Evolutionary conservation across 2,113 vertebrate genomes (phyloP).

Genomic region (Pipra filicauda): DNA sequence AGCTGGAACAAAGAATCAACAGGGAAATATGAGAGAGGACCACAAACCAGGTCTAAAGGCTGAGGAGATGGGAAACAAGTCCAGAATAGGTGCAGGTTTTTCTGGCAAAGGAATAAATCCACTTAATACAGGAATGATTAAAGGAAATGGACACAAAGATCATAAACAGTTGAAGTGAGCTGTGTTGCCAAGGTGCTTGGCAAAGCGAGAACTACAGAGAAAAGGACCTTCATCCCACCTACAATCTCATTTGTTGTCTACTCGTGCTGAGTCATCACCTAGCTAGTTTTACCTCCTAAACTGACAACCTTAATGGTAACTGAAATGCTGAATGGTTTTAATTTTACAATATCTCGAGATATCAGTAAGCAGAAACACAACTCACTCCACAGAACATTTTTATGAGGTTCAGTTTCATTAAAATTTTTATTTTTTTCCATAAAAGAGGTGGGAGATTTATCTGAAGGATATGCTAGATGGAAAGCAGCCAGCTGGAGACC

Average conservation of each 20-base stretch:
- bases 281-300: neutral
- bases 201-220: neutral
- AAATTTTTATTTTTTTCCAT: neutral
- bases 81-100: neutral
- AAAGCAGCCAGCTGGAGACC: neutral
- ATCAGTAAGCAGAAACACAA: neutral
- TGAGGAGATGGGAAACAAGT: neutral
- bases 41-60: neutral
- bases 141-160: neutral
- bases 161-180: accelerated
- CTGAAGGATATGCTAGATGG: neutral
- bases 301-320: neutral
- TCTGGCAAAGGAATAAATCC: neutral
- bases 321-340: neutral
- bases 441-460: neutral
- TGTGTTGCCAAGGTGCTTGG: neutral
- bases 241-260: neutral
- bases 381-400: neutral
- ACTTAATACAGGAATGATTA: neutral
- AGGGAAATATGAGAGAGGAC: neutral
- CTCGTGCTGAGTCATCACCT: neutral
- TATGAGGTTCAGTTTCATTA: neutral
- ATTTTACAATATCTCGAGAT: neutral
- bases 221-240: neutral
- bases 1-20: neutral